Conservation (phyloP, 2,888 invertebrate genomes). For the Falcaria lacertinaria region DNA sequence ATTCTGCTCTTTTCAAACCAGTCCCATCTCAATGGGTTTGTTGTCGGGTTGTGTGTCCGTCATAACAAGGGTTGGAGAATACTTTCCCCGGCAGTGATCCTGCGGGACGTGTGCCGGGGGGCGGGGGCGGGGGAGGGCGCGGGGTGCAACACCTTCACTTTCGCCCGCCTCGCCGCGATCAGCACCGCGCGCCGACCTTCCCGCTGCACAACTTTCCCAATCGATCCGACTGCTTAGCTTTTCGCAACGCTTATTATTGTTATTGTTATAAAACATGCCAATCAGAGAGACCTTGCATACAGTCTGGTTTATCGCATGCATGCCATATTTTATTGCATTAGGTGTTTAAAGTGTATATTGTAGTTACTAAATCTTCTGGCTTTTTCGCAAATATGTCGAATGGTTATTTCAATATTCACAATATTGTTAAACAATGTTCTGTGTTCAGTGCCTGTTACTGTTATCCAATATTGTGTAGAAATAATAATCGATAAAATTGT, state of each 20-base stretch:
- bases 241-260: slow-evolving; percentile 25
- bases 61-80: slow-evolving; percentile 21
- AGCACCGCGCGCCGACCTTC: slow-evolving; percentile 42
- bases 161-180: slow-evolving; percentile 40
- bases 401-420: too few species aligned
- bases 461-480: too few species aligned
- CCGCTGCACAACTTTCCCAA: slow-evolving; percentile 42
- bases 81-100: slow-evolving; percentile 50
- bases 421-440: too few species aligned
- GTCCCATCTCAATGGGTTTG: too few species aligned
- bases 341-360: slow-evolving; percentile 1
- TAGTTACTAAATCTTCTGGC: too few species aligned
- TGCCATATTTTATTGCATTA: slow-evolving; percentile 3
- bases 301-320: slow-evolving; percentile 4
- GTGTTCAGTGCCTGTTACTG: too few species aligned
- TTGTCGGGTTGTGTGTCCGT: slow-evolving; percentile 4
- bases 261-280: slow-evolving; percentile 2
- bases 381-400: too few species aligned
- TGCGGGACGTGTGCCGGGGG: slow-evolving; percentile 34
- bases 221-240: slow-evolving; percentile 30
- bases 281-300: neutral
- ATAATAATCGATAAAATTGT: too few species aligned
- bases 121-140: slow-evolving; percentile 25
- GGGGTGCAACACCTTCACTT: slow-evolving; percentile 52
- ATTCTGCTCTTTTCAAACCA: too few species aligned